Conservation (phyloP, 2,797 vertebrate species). For the Falco cherrug region DNA sequence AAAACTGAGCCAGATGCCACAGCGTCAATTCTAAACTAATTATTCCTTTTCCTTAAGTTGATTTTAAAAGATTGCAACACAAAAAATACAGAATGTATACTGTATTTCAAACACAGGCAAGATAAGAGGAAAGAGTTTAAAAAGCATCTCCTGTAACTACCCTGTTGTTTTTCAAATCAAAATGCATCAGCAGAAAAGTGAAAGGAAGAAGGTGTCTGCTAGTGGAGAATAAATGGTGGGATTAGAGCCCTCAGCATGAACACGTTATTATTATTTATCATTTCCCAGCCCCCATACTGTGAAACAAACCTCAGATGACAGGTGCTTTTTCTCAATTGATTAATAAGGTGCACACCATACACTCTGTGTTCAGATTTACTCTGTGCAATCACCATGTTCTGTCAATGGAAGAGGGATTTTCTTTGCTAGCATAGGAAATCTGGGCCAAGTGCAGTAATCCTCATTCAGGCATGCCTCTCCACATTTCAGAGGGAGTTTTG, state of each 20-base stretch:
- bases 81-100: background rate
- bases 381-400: background rate
- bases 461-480: background rate
- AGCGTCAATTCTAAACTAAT: background rate
- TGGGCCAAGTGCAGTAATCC: conserved; percentile 17
- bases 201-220: conserved; percentile 28
- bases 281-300: conserved; percentile 20
- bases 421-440: background rate
- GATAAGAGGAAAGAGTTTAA: background rate
- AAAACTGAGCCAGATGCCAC: background rate
- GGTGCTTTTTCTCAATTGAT: conserved; percentile 45
- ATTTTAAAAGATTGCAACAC: background rate
- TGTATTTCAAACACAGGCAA: background rate
- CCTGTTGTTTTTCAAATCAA: conserved; percentile 38
- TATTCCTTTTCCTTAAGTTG: background rate
- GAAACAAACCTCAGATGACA: conserved; percentile 44
- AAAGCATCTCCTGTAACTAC: background rate
- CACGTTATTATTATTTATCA: conserved; percentile 65
- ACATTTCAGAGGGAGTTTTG: background rate
- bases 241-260: conserved; percentile 62
- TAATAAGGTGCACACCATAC: conserved; percentile 33
- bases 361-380: background rate
- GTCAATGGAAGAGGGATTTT: conserved; percentile 24
- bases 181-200: background rate
- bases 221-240: conserved; percentile 41